Evolutionary conservation across 1,140 invertebrate species (phyloP).

Genomic region (Agrypnia vestita): DNA sequence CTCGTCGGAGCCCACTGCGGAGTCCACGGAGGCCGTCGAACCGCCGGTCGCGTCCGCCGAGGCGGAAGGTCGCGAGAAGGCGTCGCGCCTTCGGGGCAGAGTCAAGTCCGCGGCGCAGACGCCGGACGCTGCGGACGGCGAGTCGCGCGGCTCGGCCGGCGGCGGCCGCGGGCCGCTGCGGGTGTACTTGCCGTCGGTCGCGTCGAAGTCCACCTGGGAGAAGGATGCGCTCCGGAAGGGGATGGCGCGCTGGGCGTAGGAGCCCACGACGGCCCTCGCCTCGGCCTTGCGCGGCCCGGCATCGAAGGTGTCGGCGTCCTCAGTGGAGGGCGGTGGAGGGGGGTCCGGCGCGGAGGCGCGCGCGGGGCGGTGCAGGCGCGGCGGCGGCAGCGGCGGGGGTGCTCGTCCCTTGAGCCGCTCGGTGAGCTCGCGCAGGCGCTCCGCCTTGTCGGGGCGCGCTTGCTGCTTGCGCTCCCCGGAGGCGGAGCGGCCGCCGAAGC

Average conservation of each 20-base stretch:
- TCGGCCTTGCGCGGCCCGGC: slow-evolving; percentile 72
- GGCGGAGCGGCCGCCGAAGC: slow-evolving; percentile 79
- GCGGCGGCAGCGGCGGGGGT: slow-evolving; percentile 63
- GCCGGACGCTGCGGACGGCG: slow-evolving; percentile 45
- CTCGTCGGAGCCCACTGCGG: slow-evolving; percentile 76
- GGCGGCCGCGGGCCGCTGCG: slow-evolving; percentile 85
- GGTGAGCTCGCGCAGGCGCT: slow-evolving; percentile 83
- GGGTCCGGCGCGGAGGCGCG: slow-evolving; percentile 65
- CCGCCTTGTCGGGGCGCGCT: slow-evolving; percentile 77
- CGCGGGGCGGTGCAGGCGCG: slow-evolving; percentile 64
- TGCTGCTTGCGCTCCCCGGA: slow-evolving; percentile 68
- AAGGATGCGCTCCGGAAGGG: slow-evolving; percentile 88
- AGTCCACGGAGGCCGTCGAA: slow-evolving; percentile 76
- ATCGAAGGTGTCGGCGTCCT: slow-evolving; percentile 66
- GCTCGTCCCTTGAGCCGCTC: slow-evolving; percentile 78
- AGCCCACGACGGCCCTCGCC: slow-evolving; percentile 77
- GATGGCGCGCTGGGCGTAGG: slow-evolving; percentile 75
- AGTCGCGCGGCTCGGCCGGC: slow-evolving; percentile 68
- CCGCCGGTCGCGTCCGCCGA: slow-evolving; percentile 65
- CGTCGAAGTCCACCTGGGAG: slow-evolving; percentile 84
- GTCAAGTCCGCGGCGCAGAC: slow-evolving; percentile 63
- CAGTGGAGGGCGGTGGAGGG: slow-evolving; percentile 64
- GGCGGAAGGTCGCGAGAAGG: slow-evolving; percentile 53
- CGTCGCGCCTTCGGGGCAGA: slow-evolving; percentile 64
- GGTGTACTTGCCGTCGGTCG: slow-evolving; percentile 82